Evolutionary conservation across 2,113 vertebrate genomes (phyloP).

Genomic region (Piliocolobus tephrosceles): DNA sequence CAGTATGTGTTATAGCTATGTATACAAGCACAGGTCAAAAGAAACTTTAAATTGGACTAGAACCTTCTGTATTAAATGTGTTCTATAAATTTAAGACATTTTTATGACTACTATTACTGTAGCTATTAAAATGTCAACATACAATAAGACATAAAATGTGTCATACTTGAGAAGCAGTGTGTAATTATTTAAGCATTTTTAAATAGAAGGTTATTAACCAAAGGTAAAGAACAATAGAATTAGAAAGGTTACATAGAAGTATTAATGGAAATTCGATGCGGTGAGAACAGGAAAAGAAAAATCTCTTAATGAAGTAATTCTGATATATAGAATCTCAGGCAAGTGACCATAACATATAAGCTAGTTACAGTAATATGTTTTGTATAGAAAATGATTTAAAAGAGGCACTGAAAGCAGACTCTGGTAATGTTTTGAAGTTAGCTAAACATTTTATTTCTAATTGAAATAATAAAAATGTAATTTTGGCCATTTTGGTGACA

Average conservation of each 20-base stretch:
- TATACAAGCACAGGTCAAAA: background rate
- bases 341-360: background rate
- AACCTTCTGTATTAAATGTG: background rate
- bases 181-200: conserved; percentile 26
- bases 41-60: background rate
- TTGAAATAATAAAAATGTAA: conserved; percentile 23
- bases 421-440: background rate
- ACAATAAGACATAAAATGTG: background rate
- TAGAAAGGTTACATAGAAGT: background rate
- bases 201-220: conserved; percentile 10
- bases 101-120: background rate
- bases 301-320: background rate
- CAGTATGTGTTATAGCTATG: background rate
- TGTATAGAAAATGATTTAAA: background rate
- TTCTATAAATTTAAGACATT: conserved; percentile 13
- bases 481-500: background rate
- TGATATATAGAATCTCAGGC: background rate
- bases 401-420: background rate
- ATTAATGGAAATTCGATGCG: background rate
- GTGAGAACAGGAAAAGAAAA: background rate
- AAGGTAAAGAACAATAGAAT: background rate
- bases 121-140: background rate
- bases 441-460: background rate
- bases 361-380: background rate
- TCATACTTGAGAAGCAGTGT: background rate